Evolutionary conservation across 37 sponge, comb jelly and placozoan species (phyloP).

Genomic region (Beroe forskalii): DNA sequence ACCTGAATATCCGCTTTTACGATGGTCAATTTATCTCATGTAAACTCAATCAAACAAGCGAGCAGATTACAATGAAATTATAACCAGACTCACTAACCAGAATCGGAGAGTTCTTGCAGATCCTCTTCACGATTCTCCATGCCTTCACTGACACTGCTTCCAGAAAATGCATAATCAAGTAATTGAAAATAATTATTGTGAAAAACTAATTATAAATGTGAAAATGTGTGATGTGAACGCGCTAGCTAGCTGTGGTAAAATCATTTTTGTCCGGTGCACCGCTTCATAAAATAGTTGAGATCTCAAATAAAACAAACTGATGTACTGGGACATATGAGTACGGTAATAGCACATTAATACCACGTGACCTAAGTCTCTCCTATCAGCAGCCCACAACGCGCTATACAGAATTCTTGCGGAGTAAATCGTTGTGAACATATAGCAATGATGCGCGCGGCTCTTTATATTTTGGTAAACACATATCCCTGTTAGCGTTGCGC

Average conservation of each 20-base stretch:
- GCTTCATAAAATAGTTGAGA: slow-evolving; percentile 66
- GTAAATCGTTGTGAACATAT: too few relatives aligned
- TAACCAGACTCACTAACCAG: slow-evolving; percentile 54
- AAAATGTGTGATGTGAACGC: slow-evolving; percentile 60
- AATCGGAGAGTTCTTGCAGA: slow-evolving; percentile 51
- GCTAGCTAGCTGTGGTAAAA: slow-evolving; percentile 47
- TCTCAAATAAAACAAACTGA: slow-evolving; percentile 67
- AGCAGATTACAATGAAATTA: neutral
- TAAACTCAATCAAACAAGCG: slow-evolving; percentile 24
- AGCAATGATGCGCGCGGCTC: too few relatives aligned
- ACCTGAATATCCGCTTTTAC: too few relatives aligned
- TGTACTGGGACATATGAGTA: slow-evolving; percentile 26
- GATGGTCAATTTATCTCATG: too few relatives aligned
- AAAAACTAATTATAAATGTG: slow-evolving; percentile 11
- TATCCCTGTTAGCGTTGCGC: too few relatives aligned
- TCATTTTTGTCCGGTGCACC: slow-evolving; percentile 63
- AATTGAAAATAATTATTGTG: too few relatives aligned
- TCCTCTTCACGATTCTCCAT: slow-evolving; percentile 64
- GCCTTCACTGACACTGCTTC: slow-evolving; percentile 47
- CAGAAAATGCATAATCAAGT: slow-evolving; percentile 32
- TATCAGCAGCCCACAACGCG: neutral
- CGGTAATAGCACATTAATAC: slow-evolving; percentile 36
- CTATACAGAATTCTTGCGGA: neutral
- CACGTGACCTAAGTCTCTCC: slow-evolving; percentile 26
- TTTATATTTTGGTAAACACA: too few relatives aligned